These are phyloP conservation scores for Gallinago solitaria DNA, from an alignment of 2,797 vertebrate genomes.

Conservation along the genomic window DNA sequence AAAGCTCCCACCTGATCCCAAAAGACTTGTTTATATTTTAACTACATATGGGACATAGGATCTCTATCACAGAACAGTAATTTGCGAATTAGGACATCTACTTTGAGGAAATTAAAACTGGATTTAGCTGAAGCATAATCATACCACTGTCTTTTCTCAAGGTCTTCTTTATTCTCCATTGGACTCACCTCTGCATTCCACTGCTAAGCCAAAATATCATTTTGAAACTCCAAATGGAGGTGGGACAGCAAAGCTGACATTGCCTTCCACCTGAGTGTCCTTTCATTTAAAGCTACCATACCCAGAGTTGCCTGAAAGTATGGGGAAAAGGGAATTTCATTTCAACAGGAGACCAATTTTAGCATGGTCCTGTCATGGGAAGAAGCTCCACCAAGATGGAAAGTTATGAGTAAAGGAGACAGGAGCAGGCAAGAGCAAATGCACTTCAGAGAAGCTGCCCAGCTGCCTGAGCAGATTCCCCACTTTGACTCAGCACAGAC, in stretches of 20 bases:
- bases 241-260: background rate
- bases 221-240: background rate
- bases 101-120: constrained; percentile 9
- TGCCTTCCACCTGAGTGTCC: background rate
- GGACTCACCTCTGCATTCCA: background rate
- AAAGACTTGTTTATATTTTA: background rate
- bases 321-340: background rate
- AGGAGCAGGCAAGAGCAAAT: background rate
- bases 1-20: background rate
- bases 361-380: background rate
- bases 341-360: background rate
- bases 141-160: background rate
- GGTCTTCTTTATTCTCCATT: background rate
- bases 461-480: background rate
- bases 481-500: background rate
- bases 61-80: background rate
- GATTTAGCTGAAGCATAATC: background rate
- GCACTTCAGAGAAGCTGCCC: background rate
- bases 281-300: background rate
- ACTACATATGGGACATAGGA: background rate
- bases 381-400: background rate
- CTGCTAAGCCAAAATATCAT: background rate
- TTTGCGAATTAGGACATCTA: constrained; percentile 8
- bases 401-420: background rate
- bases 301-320: background rate